phyloP scores from a whole-genome alignment of 2,888 invertebrate genomes.

The Odontocolon sp. region DNA sequence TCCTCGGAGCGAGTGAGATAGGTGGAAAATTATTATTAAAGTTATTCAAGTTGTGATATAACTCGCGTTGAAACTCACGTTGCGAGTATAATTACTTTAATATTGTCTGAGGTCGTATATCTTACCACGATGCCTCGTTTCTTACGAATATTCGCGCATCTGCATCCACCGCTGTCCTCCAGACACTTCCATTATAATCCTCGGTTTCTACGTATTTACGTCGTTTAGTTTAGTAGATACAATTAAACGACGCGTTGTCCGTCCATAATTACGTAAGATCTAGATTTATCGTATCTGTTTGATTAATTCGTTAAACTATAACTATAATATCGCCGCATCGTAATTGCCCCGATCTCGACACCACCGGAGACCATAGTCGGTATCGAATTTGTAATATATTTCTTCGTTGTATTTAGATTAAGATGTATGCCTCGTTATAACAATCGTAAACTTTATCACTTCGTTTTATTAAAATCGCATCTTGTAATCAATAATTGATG shows the following conservation, averaged over 20 bases:
- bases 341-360: neutral
- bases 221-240: constrained; percentile 1
- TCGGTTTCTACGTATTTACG: constrained; percentile 18
- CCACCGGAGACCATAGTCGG: constrained; percentile 20
- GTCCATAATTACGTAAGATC: constrained; percentile 44
- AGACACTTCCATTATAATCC: constrained; percentile 43
- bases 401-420: constrained; percentile 16
- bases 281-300: neutral
- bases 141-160: neutral
- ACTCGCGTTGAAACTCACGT: constrained; percentile 48
- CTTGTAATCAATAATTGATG: neutral
- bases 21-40: constrained; percentile 15
- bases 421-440: constrained; percentile 18
- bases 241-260: constrained; percentile 29
- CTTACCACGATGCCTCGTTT: constrained; percentile 23
- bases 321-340: constrained; percentile 25
- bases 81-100: constrained; percentile 50
- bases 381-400: constrained; percentile 38
- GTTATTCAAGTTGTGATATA: constrained; percentile 63
- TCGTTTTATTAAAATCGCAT: neutral
- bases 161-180: constrained; percentile 26
- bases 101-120: constrained; percentile 26
- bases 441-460: constrained; percentile 9
- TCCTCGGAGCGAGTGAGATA: neutral
- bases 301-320: neutral